A percentile compares a stretch with the other conserved stretches of the same genome.
These are phyloP conservation scores for Melipona beecheii DNA, from an alignment of 2,888 invertebrate genomes.

Conservation along the genomic window DNA sequence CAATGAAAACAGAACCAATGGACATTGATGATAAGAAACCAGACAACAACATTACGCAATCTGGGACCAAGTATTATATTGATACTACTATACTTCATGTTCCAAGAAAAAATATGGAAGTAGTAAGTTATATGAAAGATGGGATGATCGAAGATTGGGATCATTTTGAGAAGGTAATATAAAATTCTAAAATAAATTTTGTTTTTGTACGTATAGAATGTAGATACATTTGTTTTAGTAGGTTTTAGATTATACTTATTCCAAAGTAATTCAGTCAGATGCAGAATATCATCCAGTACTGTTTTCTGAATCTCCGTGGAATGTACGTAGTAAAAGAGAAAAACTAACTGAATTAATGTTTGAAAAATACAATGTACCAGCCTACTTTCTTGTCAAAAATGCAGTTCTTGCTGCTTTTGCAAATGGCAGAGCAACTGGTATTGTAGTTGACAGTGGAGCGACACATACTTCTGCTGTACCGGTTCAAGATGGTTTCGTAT, in stretches of 20 bases:
- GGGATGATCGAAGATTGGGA: constrained; percentile 99
- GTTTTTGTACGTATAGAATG: background rate
- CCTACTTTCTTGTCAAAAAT: constrained; percentile 98
- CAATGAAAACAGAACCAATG: constrained; percentile 88
- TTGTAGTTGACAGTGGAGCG: constrained; percentile 98
- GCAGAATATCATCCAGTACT: constrained; percentile 98
- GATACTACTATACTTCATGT: constrained; percentile 97
- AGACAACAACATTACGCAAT: constrained; percentile 89
- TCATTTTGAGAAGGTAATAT: constrained; percentile 94
- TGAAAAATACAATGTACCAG: constrained; percentile 99
- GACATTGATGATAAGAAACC: constrained; percentile 89
- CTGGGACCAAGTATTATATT: constrained; percentile 91
- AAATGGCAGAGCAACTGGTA: constrained; percentile 94
- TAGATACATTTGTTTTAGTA: constrained; percentile 45
- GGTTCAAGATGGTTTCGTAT: constrained; percentile 97
- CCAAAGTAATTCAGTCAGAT: constrained; percentile 96
- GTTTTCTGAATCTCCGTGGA: constrained; percentile 99
- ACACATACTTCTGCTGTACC: constrained; percentile 99
- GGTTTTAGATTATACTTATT: constrained; percentile 94
- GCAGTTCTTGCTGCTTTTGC: constrained; percentile 99
- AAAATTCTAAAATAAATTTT: background rate
- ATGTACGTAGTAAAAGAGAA: constrained; percentile 95
- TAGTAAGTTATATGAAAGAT: constrained; percentile 97
- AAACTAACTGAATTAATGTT: constrained; percentile 98
- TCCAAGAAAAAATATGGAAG: constrained; percentile 95